A percentile compares a stretch with the other conserved stretches of the same genome.
Evolutionary conservation across 2,113 vertebrate species (phyloP).

Genomic region (Zosterops hypoxanthus): DNA sequence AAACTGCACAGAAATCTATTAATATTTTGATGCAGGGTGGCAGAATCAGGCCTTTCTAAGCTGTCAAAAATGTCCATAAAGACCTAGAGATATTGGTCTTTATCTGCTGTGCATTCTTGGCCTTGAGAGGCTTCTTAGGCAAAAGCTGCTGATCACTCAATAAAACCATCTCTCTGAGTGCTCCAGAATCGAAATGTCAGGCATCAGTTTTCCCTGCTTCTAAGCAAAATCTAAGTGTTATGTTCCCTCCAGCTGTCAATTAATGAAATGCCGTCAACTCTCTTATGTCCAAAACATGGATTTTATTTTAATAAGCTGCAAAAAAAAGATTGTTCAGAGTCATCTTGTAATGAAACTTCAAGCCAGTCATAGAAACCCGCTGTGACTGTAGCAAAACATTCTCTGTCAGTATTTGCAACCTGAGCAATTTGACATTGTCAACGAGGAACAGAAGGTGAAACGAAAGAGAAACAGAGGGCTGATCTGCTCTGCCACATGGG

Average conservation of each 20-base stretch:
- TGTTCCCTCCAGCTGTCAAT: neutral
- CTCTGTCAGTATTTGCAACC: conserved; percentile 42
- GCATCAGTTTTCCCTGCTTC: neutral
- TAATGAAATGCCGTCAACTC: neutral
- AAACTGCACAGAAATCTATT: neutral
- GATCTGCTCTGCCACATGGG: neutral
- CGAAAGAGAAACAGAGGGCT: neutral
- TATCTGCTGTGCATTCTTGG: neutral
- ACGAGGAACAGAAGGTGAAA: neutral
- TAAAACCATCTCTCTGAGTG: neutral
- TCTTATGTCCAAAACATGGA: neutral
- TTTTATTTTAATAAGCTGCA: conserved; percentile 23
- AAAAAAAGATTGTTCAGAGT: neutral
- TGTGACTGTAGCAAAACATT: conserved; percentile 43
- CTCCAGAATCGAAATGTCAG: neutral
- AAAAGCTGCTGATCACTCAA: conserved; percentile 23
- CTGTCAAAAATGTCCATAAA: neutral
- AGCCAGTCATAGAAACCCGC: neutral
- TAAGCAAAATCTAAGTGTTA: neutral
- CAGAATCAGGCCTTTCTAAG: conserved; percentile 1
- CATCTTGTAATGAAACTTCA: conserved; percentile 4
- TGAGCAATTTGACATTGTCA: conserved; percentile 35
- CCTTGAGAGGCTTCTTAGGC: neutral
- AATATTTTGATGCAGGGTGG: neutral
- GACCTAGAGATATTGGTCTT: neutral